Evolutionary conservation across 2,113 vertebrate species (phyloP).

Genomic region (Theristicus caerulescens): DNA sequence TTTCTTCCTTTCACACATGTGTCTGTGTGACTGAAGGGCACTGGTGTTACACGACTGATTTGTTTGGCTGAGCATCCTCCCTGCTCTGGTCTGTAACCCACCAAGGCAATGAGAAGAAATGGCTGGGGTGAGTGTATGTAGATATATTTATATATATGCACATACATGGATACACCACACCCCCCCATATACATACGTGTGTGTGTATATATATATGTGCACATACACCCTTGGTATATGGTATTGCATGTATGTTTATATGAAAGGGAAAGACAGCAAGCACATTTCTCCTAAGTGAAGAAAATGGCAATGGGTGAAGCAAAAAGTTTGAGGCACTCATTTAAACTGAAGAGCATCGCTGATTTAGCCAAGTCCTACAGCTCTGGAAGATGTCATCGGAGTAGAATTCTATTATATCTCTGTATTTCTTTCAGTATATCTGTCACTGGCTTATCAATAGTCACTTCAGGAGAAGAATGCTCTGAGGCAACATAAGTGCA

Average conservation of each 20-base stretch:
- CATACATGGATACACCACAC: background rate
- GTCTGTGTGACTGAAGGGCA: background rate
- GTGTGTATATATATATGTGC: rapidly evolving
- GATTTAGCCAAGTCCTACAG: background rate
- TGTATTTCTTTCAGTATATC: background rate
- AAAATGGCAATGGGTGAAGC: background rate
- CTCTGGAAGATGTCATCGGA: background rate
- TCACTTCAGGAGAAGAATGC: background rate
- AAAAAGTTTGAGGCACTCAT: background rate
- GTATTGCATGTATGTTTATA: background rate
- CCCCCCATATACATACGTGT: background rate
- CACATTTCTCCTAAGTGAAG: rapidly evolving
- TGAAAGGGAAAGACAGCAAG: background rate
- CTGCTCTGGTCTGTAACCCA: background rate
- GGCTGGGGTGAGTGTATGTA: background rate
- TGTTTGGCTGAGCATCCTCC: background rate
- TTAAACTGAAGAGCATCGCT: background rate
- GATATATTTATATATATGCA: rapidly evolving
- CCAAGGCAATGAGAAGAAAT: background rate
- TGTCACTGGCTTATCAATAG: background rate
- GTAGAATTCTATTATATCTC: background rate
- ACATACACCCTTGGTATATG: background rate
- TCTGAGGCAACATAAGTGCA: background rate
- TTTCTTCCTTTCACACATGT: background rate
- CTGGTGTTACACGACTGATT: background rate